These are phyloP conservation scores for Tinea semifulvella DNA, from an alignment of 2,888 invertebrate species.

Conservation along the genomic window DNA sequence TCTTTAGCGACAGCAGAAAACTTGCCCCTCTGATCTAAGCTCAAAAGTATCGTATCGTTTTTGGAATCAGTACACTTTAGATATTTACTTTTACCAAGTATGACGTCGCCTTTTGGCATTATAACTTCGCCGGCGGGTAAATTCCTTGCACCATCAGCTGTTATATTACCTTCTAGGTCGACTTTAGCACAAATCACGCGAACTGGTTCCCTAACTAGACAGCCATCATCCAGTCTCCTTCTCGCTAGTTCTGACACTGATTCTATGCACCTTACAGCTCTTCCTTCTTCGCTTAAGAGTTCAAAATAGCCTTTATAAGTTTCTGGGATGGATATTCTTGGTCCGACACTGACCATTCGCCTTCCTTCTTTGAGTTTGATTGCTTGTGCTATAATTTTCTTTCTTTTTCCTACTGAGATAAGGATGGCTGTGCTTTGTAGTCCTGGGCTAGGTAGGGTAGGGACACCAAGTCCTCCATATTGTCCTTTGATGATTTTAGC, in stretches of 20 bases:
- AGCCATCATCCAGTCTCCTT: slow-evolving; percentile 76
- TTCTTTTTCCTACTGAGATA: slow-evolving; percentile 84
- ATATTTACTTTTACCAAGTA: slow-evolving; percentile 77
- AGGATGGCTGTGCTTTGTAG: slow-evolving; percentile 87
- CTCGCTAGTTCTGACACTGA: slow-evolving; percentile 85
- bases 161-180: slow-evolving; percentile 69
- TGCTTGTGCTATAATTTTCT: slow-evolving; percentile 87
- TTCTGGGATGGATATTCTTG: slow-evolving; percentile 89
- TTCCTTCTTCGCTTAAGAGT: slow-evolving; percentile 91
- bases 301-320: slow-evolving; percentile 94
- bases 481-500: slow-evolving; percentile 94
- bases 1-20: slow-evolving; percentile 93
- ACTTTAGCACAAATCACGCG: slow-evolving; percentile 72
- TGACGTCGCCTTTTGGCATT: slow-evolving; percentile 78
- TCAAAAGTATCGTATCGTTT: slow-evolving; percentile 84
- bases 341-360: slow-evolving; percentile 80
- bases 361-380: slow-evolving; percentile 91
- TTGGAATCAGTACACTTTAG: slow-evolving; percentile 87
- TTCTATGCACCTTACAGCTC: slow-evolving; percentile 89
- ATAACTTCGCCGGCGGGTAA: slow-evolving; percentile 86
- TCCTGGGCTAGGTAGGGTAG: slow-evolving; percentile 85
- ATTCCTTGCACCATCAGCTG: slow-evolving; percentile 75
- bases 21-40: slow-evolving; percentile 87
- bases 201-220: slow-evolving; percentile 81
- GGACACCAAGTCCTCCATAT: slow-evolving; percentile 90